These are phyloP conservation scores for Panagrolaimus sp. DNA, from an alignment of 1,140 invertebrate genomes.

Conservation along the genomic window DNA sequence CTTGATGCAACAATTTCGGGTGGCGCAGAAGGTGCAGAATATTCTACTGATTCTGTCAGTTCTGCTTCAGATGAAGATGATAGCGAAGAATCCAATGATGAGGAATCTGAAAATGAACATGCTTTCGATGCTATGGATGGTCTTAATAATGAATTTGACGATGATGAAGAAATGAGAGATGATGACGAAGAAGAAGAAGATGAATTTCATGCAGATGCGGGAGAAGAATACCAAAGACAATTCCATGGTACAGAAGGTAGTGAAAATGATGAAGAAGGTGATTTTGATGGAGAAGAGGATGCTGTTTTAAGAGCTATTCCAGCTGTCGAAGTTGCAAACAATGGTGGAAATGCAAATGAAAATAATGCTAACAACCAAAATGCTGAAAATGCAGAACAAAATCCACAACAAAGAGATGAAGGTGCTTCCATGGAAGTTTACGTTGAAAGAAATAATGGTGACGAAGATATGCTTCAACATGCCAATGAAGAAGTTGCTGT, in stretches of 20 bases:
- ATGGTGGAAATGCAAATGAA: conserved; percentile 82
- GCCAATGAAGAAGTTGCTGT: background rate
- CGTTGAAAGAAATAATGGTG: background rate
- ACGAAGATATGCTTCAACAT: background rate
- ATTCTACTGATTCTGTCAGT: background rate
- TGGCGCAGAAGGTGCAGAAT: too few species aligned
- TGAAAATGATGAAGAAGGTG: conserved; percentile 56
- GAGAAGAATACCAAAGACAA: conserved; percentile 61
- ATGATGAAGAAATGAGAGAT: conserved; percentile 21
- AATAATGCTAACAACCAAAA: conserved; percentile 61
- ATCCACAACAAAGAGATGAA: too few species aligned
- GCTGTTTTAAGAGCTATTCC: too few species aligned
- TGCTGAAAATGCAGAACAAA: background rate
- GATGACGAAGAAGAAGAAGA: conserved; percentile 50
- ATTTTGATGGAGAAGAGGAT: conserved; percentile 55
- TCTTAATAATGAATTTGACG: conserved; percentile 4
- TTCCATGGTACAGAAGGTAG: conserved; percentile 29
- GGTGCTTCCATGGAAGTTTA: background rate
- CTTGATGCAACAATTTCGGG: too few species aligned
- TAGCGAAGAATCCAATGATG: conserved; percentile 21
- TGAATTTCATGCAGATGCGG: conserved; percentile 66
- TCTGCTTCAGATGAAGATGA: background rate
- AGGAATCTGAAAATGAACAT: conserved; percentile 20
- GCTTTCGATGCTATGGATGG: background rate
- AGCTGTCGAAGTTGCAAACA: too few species aligned